These are phyloP conservation scores for Elysia crispata DNA, from an alignment of 2,888 invertebrate genomes.

Conservation along the genomic window DNA sequence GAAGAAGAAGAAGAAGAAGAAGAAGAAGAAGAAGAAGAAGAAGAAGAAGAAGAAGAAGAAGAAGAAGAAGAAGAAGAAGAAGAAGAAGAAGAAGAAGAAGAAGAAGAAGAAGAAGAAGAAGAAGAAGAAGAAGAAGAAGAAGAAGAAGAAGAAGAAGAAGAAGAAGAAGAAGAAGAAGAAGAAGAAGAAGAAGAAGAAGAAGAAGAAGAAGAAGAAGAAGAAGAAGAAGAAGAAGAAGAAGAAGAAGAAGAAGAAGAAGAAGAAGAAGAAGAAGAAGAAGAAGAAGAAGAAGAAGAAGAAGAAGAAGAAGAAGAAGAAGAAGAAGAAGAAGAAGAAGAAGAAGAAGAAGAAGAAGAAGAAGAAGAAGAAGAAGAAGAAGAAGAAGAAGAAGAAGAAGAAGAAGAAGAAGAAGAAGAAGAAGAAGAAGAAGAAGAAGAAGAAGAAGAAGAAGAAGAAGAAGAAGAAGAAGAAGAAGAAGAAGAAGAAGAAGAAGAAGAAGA, in stretches of 20 bases:
- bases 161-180: constrained; percentile 3
- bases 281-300: neutral
- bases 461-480: neutral
- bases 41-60: neutral
- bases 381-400: constrained; percentile 3
- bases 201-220: neutral
- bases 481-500: constrained; percentile 19
- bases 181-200: constrained; percentile 19
- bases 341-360: constrained; percentile 3
- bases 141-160: neutral
- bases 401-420: constrained; percentile 13
- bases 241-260: constrained; percentile 19
- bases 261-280: constrained; percentile 19
- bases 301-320: constrained; percentile 1
- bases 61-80: constrained; percentile 3
- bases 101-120: constrained; percentile 1
- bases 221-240: neutral
- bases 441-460: neutral
- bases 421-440: constrained; percentile 19
- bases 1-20: neutral
- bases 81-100: constrained; percentile 19
- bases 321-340: constrained; percentile 15
- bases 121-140: neutral
- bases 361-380: constrained; percentile 6
- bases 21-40: constrained; percentile 15